A percentile compares a stretch with the other conserved stretches of the same genome.
Evolutionary conservation across 1,140 invertebrate genomes (phyloP).

Genomic region (Pristionchus pacificus): DNA sequence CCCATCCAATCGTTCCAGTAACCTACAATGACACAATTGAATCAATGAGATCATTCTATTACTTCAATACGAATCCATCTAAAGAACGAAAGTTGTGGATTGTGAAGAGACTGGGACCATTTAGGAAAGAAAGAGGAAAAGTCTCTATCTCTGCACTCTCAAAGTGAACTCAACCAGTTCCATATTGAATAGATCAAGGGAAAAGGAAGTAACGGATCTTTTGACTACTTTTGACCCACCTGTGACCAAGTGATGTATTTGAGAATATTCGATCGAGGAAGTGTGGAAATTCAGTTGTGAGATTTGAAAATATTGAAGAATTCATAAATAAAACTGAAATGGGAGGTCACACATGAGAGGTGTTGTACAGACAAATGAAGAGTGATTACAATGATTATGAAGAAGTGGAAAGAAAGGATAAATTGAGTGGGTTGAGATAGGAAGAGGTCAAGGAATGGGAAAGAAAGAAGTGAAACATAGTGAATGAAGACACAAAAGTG

Average conservation of each 20-base stretch:
- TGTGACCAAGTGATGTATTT: slow-evolving; percentile 51
- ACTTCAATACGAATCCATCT: background rate
- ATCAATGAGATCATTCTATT: background rate
- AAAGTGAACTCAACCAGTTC: background rate
- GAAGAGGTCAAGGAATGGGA: background rate
- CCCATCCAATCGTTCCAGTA: slow-evolving; percentile 34
- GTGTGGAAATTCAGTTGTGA: no score
- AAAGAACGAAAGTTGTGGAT: background rate
- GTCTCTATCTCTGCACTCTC: background rate
- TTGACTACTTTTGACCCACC: slow-evolving; percentile 38
- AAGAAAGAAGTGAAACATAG: no score
- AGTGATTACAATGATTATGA: background rate
- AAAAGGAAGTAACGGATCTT: background rate
- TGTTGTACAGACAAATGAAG: background rate
- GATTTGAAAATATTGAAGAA: background rate
- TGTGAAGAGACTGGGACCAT: background rate
- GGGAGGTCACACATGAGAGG: background rate
- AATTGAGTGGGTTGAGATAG: background rate
- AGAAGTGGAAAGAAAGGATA: background rate
- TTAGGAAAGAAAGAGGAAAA: background rate
- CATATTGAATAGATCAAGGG: background rate
- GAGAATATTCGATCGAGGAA: slow-evolving; percentile 47
- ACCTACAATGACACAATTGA: background rate
- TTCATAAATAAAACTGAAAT: no score
- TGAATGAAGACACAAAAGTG: no score